Conservation (phyloP, 2,888 invertebrate genomes). For the Chrysopilus asiliformis region DNA sequence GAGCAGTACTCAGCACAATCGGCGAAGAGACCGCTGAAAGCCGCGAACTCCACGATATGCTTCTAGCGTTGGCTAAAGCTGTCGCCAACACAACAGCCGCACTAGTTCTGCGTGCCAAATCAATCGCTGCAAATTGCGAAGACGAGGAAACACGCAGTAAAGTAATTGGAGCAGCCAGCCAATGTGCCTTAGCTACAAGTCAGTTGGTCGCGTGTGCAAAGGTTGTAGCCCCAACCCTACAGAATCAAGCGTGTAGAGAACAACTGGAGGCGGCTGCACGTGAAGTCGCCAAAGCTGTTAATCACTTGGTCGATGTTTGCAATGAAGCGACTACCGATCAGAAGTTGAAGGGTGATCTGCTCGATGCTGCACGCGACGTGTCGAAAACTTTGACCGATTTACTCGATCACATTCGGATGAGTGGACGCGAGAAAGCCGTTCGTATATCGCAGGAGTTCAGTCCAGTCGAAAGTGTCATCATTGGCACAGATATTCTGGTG, state of each 20-base stretch:
- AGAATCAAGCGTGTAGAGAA: conserved; percentile 71
- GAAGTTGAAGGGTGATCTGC: conserved; percentile 56
- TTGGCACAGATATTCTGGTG: conserved; percentile 77
- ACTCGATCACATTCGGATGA: conserved; percentile 72
- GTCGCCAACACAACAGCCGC: conserved; percentile 98
- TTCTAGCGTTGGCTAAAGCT: conserved; percentile 86
- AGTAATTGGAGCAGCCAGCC: conserved; percentile 91
- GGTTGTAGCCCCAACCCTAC: conserved; percentile 75
- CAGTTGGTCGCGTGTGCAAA: conserved; percentile 96
- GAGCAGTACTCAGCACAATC: conserved; percentile 83
- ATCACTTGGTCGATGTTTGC: conserved; percentile 72
- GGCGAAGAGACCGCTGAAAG: conserved; percentile 80
- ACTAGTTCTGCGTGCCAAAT: conserved; percentile 89
- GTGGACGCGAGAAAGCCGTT: conserved; percentile 48
- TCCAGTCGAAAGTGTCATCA: conserved; percentile 78
- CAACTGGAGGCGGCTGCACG: conserved; percentile 86
- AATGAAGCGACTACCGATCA: conserved; percentile 57
- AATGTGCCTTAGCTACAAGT: conserved; percentile 93
- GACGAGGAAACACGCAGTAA: conserved; percentile 40
- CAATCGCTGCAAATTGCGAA: conserved; percentile 80
- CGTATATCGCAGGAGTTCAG: conserved; percentile 60
- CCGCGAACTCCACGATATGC: conserved; percentile 76
- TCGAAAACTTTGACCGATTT: conserved; percentile 79
- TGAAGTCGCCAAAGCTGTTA: conserved; percentile 85
- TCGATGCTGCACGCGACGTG: conserved; percentile 76